Conservation (phyloP, 1,140 invertebrate species). For the Drosophila hydei region DNA sequence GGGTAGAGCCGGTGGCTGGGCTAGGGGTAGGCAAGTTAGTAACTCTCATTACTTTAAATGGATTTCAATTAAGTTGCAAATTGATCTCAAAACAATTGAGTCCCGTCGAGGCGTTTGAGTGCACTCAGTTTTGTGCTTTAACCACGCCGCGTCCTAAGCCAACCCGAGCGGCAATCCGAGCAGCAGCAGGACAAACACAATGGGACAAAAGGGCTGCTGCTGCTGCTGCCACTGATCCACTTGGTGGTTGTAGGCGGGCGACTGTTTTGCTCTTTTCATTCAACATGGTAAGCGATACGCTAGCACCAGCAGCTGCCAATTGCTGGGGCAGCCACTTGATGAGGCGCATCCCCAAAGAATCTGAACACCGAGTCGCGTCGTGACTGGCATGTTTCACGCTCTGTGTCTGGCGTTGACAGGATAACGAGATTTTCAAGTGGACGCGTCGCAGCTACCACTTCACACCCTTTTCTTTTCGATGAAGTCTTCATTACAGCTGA, state of each 20-base stretch:
- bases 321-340: slow-evolving; percentile 49
- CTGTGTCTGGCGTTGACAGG: slow-evolving; percentile 71
- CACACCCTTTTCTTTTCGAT: slow-evolving; percentile 48
- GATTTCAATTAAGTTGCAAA: slow-evolving; percentile 84
- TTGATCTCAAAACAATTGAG: slow-evolving; percentile 83
- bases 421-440: slow-evolving; percentile 83
- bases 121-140: slow-evolving; percentile 54
- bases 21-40: slow-evolving; percentile 69
- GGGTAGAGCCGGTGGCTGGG: background rate
- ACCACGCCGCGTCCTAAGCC: slow-evolving; percentile 29
- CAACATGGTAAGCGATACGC: slow-evolving; percentile 63
- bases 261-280: slow-evolving; percentile 53
- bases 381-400: slow-evolving; percentile 69
- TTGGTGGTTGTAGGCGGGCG: slow-evolving; percentile 34
- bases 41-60: slow-evolving; percentile 84
- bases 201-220: slow-evolving; percentile 31
- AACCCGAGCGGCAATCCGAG: slow-evolving; percentile 20
- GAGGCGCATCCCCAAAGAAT: background rate
- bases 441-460: slow-evolving; percentile 45
- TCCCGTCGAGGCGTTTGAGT: slow-evolving; percentile 75
- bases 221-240: slow-evolving; percentile 19
- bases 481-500: background rate
- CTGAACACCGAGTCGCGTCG: background rate
- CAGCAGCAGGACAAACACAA: slow-evolving; percentile 18
- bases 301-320: slow-evolving; percentile 60